Evolutionary conservation across 1,140 invertebrate species (phyloP), one percentile per base, ranked within the genome.

Genomic region (Drosophila kurseongensis): DNA sequence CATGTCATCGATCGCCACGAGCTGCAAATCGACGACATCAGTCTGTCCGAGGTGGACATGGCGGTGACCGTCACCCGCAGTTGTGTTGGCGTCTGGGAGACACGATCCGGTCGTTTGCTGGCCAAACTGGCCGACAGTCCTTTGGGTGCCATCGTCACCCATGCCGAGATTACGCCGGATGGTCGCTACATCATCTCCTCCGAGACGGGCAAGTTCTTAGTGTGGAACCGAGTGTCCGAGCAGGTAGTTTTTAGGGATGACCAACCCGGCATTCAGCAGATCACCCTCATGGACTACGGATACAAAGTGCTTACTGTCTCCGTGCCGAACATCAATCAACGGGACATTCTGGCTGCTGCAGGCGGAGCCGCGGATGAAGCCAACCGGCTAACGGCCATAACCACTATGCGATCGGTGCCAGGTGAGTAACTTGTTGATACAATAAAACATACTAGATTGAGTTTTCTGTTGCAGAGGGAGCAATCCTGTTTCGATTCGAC

Each of bases 1-100:
- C 97, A 99, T 92, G 96, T 97, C 14, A 98, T 99, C 72, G 97
- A 99, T 88, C 94, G 98, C 48, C 98, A 99, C 91, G 98, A 99
- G 91, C 93, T 99, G 51, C 98, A 98, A 80, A 98, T 99, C 60
- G 98, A 99, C 92, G 95, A 96, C 23, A 97, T 99, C 23, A 97
- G 96, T 79, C 93, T 97, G 54, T 97, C 96, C 2, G 94, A 96
- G 48, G 94, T 95, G 68, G 94, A 95, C 40, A 92, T 98, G 35
- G 97, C 97, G 9, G 96, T 97, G 0, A 98, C 97, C 0, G 97
- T 97, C 4, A 98, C 98, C 0, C 94, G 98, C 69, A 97, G 97
- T 78, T 98, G 97, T 89, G 96, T 99, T 54, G 98, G 98, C 6
- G 95, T 99, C 10, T 99, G 98, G 98, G 96, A 98, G 91, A 94